Conservation (phyloP, 2,113 vertebrate species). For the Psettodes erumei region DNA sequence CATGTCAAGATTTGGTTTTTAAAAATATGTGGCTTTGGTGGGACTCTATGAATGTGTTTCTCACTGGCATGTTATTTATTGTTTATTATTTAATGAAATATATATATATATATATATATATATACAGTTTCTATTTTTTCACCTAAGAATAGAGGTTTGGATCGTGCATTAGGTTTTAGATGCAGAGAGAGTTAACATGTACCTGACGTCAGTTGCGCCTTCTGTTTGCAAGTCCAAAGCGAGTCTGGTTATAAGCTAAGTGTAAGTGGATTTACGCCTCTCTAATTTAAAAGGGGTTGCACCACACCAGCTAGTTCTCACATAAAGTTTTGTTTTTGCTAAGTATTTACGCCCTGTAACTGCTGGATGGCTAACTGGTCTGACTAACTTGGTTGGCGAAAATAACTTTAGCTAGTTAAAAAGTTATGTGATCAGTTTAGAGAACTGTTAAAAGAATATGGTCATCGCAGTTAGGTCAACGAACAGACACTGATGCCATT, state of each 20-base stretch:
- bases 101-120: too few species aligned
- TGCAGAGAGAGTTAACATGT: not conserved
- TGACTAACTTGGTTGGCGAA: not conserved
- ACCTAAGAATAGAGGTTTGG: not conserved
- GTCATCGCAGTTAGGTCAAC: too few species aligned
- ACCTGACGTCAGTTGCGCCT: slow-evolving; percentile 5
- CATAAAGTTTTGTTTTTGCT: not conserved
- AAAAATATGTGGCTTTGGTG: slow-evolving; percentile 24
- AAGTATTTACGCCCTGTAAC: not conserved
- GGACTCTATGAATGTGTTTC: slow-evolving; percentile 49
- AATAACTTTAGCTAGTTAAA: not conserved
- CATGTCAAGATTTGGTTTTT: slow-evolving; percentile 23
- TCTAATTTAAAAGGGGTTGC: not conserved
- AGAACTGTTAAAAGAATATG: not conserved
- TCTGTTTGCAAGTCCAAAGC: slow-evolving; percentile 19
- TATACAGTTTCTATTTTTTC: slow-evolving; percentile 8
- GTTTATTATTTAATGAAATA: slow-evolving; percentile 36
- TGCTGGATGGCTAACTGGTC: not conserved
- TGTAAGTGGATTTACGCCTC: not conserved
- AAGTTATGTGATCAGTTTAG: not conserved
- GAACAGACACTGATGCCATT: too few species aligned
- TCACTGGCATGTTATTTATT: slow-evolving; percentile 53
- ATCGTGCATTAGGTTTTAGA: not conserved
- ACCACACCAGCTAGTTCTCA: not conserved
- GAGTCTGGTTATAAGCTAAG: not conserved